Conservation (phyloP, 1,140 invertebrate species). For the Musca vetustissima region DNA sequence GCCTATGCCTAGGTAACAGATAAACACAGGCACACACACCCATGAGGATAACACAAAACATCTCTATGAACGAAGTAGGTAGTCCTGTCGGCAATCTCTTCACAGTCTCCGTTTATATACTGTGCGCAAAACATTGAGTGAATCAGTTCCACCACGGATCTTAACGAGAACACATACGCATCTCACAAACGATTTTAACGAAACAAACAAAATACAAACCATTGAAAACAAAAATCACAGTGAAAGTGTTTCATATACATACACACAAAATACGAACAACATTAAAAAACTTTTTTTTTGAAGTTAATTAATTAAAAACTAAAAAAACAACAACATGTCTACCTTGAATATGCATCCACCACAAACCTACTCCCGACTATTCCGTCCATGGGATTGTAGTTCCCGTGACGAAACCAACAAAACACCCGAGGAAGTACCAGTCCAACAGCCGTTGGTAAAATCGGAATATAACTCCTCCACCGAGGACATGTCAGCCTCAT, state of each 20-base stretch:
- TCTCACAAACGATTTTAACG: slow-evolving; percentile 12
- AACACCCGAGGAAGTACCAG: neutral
- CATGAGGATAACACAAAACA: slow-evolving; percentile 27
- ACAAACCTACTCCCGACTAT: slow-evolving; percentile 54
- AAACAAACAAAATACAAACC: neutral
- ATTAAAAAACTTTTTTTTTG: slow-evolving; percentile 1
- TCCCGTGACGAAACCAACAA: neutral
- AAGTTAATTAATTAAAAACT: neutral
- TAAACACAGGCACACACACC: slow-evolving; percentile 18
- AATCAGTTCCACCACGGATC: slow-evolving; percentile 52
- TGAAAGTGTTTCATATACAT: slow-evolving; percentile 17
- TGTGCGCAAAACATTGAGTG: slow-evolving; percentile 16
- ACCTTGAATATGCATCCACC: slow-evolving; percentile 49
- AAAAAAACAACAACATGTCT: slow-evolving; percentile 38
- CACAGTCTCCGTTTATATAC: slow-evolving; percentile 7
- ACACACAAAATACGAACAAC: neutral
- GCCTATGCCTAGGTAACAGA: slow-evolving; percentile 40
- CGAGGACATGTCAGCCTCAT: neutral
- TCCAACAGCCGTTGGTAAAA: neutral
- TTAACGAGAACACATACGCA: slow-evolving; percentile 40
- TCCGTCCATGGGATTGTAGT: slow-evolving; percentile 53
- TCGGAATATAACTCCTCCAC: slow-evolving; percentile 1
- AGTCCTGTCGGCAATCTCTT: neutral
- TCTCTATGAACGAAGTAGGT: neutral
- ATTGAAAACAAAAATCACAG: slow-evolving; percentile 6